A percentile compares a stretch with the other conserved stretches of the same genome.
Conservation (phyloP, 2,888 invertebrate species). For the Crioceris asparagi region DNA sequence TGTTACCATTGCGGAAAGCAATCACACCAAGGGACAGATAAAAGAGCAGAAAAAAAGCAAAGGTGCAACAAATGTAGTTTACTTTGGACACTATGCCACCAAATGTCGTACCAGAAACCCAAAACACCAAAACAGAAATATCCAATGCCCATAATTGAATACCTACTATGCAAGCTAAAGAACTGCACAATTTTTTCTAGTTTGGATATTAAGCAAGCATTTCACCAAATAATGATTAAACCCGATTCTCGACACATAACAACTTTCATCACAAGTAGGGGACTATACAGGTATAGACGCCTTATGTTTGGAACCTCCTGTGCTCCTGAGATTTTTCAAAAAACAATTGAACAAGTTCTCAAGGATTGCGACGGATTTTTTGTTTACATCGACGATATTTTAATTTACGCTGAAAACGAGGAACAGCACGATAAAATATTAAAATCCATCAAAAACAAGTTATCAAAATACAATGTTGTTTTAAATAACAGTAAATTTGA, state of each 20-base stretch:
- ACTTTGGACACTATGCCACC: too few relatives aligned
- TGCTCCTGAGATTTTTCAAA: constrained; percentile 8
- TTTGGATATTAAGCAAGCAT: constrained; percentile 9
- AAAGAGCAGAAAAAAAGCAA: too few relatives aligned
- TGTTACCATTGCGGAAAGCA: too few relatives aligned
- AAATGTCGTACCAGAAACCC: too few relatives aligned
- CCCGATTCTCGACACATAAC: constrained; percentile 4
- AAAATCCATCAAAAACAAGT: constrained; percentile 1
- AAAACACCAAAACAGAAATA: too few relatives aligned
- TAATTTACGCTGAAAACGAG: background rate
- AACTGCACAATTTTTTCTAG: constrained; percentile 7
- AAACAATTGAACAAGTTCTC: constrained; percentile 3
- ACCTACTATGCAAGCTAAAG: constrained; percentile 6
- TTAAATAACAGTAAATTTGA: constrained; percentile 8
- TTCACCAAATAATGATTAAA: constrained; percentile 8
- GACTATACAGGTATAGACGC: constrained; percentile 7
- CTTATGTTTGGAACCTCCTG: constrained; percentile 5
- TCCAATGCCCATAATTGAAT: constrained; percentile 8
- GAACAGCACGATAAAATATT: constrained; percentile 1
- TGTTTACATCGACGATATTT: constrained; percentile 3
- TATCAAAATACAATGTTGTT: constrained; percentile 6
- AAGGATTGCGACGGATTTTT: constrained; percentile 1
- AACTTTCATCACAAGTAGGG: constrained; percentile 5
- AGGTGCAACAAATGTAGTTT: too few relatives aligned
- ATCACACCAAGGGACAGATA: too few relatives aligned